phyloP scores from a whole-genome alignment of 2,797 vertebrate genomes.

The Discoglossus pictus region DNA sequence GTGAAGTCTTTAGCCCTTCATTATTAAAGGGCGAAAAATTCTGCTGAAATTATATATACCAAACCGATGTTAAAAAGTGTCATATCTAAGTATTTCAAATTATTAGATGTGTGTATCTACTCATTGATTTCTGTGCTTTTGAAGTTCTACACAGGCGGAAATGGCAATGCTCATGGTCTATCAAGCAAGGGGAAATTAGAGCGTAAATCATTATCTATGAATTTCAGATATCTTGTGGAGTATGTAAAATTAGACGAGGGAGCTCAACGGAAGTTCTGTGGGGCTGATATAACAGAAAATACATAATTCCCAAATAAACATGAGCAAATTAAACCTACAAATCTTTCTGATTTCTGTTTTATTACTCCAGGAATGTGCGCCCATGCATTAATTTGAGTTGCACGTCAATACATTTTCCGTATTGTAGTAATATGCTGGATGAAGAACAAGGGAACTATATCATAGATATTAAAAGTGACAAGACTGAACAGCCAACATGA shows the following conservation, averaged over 20 bases:
- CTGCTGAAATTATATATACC: slow-evolving; percentile 32
- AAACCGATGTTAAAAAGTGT: slow-evolving; percentile 28
- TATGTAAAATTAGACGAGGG: too few species aligned
- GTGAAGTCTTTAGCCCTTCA: slow-evolving; percentile 57
- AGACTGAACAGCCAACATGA: slow-evolving; percentile 7
- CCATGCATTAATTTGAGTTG: too few species aligned
- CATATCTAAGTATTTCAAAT: slow-evolving; percentile 17
- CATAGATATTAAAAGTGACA: slow-evolving; percentile 5
- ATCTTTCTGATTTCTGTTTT: too few species aligned
- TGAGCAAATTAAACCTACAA: too few species aligned
- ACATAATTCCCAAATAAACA: too few species aligned
- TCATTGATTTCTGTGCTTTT: slow-evolving; percentile 34
- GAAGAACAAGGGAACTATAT: background rate
- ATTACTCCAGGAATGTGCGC: too few species aligned
- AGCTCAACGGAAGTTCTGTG: too few species aligned
- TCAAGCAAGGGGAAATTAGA: background rate
- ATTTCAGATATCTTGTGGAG: too few species aligned
- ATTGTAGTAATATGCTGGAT: slow-evolving; percentile 1
- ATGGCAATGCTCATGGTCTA: background rate
- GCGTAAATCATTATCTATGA: too few species aligned
- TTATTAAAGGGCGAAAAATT: slow-evolving; percentile 50
- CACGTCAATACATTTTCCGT: background rate
- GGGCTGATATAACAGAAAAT: too few species aligned
- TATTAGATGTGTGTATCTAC: slow-evolving; percentile 33
- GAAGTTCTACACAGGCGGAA: slow-evolving; percentile 11